Base-by-base conservation (phyloP, 1,140 invertebrate genomes). In the Planococcus citri region DNA sequence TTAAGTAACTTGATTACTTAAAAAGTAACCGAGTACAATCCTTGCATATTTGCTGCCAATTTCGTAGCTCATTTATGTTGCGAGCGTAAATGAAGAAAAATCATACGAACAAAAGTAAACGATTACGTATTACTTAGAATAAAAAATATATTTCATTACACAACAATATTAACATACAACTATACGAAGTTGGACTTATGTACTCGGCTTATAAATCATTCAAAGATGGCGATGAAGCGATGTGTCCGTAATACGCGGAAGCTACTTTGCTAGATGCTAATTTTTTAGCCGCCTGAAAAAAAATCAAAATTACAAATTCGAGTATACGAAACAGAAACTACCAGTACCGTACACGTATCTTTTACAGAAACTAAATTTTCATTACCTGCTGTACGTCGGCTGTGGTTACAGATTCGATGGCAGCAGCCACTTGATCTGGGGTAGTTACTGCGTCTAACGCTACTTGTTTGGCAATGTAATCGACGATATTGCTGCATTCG, bases 321-420 rank as follows among this genome's bases (percentile, higher is more conserved):
- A 33, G 29, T n/a, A n/a, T n/a, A n/a, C n/a, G 29, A 12, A 33
- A 33, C 3, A 33, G 29, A n/a, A n/a, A n/a, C n/a, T n/a, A n/a
- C 33, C 33, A 37, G 6, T 14, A 37, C 33, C 6, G 6, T 37
- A 37, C 14, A 8, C 57, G 57, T 22, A 9, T 22, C 57, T 9
- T 9, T 60, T 22, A n/a, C n/a, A 60, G 17, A 20, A 60, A 60
- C 20, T n/a, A 60, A 9, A 60, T 20, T 20, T 6, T 9, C 20
- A 6, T 58, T 64, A 64, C 60, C 60, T 64, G 60, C 20, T 64
- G 9, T 25, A 64, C 60, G 22, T 64, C 60, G 22, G 60, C 60
- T 25, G 60, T 64, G 9, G 60, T 64, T 4, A 64, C 60, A 24
- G 60, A 64, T 24, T 64, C 60, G 1, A 64, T 21, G 2, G 60